Evolutionary conservation across 2,797 vertebrate species (phyloP).

Genomic region (Channallabes apus): DNA sequence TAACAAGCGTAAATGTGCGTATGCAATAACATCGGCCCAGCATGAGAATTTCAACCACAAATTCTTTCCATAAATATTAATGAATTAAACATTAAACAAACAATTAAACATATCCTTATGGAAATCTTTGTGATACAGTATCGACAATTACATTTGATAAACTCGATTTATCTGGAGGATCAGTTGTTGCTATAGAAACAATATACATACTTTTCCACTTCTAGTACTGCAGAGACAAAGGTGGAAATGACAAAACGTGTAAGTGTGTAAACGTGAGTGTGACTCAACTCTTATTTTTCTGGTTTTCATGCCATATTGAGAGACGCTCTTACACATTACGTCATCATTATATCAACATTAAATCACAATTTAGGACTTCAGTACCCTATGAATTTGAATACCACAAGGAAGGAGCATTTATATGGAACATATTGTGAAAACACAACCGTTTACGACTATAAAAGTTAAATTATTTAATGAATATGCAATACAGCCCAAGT

Average conservation of each 20-base stretch:
- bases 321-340: not conserved
- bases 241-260: not conserved
- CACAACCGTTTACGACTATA: not conserved
- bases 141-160: not conserved
- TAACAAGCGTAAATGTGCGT: not conserved
- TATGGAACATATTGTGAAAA: not conserved
- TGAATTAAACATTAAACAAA: not conserved
- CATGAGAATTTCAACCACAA: not conserved
- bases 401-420: not conserved
- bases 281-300: not conserved
- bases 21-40: not conserved
- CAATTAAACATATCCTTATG: not conserved
- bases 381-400: not conserved
- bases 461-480: not conserved
- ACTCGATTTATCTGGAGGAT: not conserved
- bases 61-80: not conserved
- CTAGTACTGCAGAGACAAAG: not conserved
- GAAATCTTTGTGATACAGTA: not conserved
- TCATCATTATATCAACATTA: not conserved
- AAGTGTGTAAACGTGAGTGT: too few relatives aligned
- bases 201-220: not conserved
- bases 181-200: not conserved
- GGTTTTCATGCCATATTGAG: not conserved
- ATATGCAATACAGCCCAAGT: not conserved
- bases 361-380: not conserved